Conservation (phyloP, 2,888 invertebrate genomes). For the Smittia aterrima region DNA sequence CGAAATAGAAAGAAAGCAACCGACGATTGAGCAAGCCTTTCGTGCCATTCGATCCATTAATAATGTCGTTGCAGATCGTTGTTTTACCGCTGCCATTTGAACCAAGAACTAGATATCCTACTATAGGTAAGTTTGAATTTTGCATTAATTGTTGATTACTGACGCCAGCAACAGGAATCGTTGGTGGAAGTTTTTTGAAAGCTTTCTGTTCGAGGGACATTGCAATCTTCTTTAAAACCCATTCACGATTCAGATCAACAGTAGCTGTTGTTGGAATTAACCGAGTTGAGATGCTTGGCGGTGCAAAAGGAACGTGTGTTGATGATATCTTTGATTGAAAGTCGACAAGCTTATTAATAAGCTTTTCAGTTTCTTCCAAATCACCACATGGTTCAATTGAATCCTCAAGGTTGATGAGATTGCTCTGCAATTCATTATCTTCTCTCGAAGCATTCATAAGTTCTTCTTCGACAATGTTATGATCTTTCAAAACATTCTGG, state of each 20-base stretch:
- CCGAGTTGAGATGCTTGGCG: constrained; percentile 6
- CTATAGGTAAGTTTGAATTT: constrained; percentile 39
- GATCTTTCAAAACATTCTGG: constrained; percentile 49
- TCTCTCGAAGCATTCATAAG: not conserved
- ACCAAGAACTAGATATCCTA: constrained; percentile 81
- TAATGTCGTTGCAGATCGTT: constrained; percentile 74
- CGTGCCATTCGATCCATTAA: constrained; percentile 54
- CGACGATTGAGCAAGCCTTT: constrained; percentile 62
- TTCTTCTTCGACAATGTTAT: not conserved
- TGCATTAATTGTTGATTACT: constrained; percentile 29
- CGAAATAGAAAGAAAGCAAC: constrained; percentile 82
- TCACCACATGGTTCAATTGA: constrained; percentile 25
- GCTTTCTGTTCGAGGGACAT: constrained; percentile 88
- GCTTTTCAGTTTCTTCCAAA: constrained; percentile 36
- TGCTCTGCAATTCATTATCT: constrained; percentile 29
- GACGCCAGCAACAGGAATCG: constrained; percentile 35
- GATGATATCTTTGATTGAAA: constrained; percentile 15
- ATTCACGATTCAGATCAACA: constrained; percentile 67
- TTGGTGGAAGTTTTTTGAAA: constrained; percentile 60
- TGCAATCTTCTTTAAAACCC: constrained; percentile 92
- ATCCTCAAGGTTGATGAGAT: constrained; percentile 42
- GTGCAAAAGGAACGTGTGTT: not conserved
- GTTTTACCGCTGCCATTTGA: constrained; percentile 95
- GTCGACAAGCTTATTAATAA: constrained; percentile 30
- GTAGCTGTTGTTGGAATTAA: constrained; percentile 1